Conservation (phyloP, 2,797 vertebrate species). For the Eospalax fontanierii region DNA sequence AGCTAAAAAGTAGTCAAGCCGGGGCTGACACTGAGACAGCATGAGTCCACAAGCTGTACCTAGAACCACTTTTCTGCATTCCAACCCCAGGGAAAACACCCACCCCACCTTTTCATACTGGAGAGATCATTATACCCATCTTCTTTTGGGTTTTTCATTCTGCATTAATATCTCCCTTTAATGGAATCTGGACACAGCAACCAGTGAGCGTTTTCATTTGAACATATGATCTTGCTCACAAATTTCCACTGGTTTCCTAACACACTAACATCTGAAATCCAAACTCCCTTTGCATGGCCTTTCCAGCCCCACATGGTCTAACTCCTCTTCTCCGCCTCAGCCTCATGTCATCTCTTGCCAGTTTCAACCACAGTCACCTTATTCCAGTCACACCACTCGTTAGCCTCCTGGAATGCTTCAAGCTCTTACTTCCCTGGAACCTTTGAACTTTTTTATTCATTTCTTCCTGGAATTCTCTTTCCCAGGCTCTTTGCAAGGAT, state of each 20-base stretch:
- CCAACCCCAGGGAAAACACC: background rate
- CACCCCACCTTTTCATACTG: background rate
- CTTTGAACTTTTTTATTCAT: conserved; percentile 51
- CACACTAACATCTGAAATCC: conserved; percentile 28
- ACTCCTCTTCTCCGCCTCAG: background rate
- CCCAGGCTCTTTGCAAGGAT: background rate
- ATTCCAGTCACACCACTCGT: conserved; percentile 39
- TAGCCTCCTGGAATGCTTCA: background rate
- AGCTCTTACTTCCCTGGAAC: background rate
- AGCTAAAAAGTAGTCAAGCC: background rate
- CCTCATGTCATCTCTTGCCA: conserved; percentile 4
- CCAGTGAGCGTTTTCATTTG: conserved; percentile 13
- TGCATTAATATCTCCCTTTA: background rate
- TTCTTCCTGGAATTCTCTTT: conserved; percentile 37
- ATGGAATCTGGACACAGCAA: conserved; percentile 9
- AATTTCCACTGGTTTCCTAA: conserved; percentile 35
- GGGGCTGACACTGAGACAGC: background rate
- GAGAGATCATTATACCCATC: background rate
- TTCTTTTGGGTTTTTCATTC: background rate
- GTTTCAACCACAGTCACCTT: conserved; percentile 38
- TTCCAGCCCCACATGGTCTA: background rate
- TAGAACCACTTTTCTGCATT: conserved; percentile 10
- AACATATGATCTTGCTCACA: background rate
- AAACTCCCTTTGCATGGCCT: background rate
- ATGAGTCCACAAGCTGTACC: conserved; percentile 2